Percentiles rank a stretch among this genome's conserved stretches.
Evolutionary conservation across 2,113 vertebrate species (phyloP).

Genomic region (Probosciger aterrimus): DNA sequence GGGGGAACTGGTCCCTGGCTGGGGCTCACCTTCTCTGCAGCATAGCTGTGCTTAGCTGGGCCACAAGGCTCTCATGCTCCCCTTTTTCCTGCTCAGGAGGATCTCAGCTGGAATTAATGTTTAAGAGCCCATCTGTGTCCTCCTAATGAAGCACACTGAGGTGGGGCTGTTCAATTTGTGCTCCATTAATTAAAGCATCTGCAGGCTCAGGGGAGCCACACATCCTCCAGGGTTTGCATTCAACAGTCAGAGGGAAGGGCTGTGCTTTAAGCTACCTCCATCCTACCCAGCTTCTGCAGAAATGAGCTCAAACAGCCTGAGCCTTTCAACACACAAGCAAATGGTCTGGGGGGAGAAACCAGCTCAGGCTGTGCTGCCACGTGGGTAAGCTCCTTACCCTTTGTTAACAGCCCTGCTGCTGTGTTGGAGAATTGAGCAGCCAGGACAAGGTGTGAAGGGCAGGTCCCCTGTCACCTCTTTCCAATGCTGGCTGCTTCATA

Average conservation of each 20-base stretch:
- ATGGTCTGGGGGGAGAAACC: not conserved
- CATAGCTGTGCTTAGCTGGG: not conserved
- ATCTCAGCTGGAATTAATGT: slow-evolving; percentile 10
- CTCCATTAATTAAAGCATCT: slow-evolving; percentile 60
- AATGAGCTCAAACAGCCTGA: not conserved
- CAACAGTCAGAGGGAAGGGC: slow-evolving; percentile 27
- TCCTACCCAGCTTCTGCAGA: not conserved
- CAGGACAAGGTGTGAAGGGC: not conserved
- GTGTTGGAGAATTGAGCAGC: not conserved
- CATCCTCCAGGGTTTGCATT: slow-evolving; percentile 29
- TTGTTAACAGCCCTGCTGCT: not conserved
- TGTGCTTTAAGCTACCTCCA: slow-evolving; percentile 17
- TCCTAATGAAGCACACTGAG: slow-evolving; percentile 41
- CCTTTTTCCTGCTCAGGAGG: not conserved
- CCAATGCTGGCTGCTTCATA: not conserved
- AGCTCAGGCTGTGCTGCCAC: not conserved
- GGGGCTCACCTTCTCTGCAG: not conserved
- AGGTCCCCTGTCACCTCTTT: not conserved
- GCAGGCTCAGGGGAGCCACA: slow-evolving; percentile 14
- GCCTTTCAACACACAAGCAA: not conserved
- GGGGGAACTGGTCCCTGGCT: not conserved
- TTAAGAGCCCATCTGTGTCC: slow-evolving; percentile 53
- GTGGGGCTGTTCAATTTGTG: slow-evolving; percentile 45
- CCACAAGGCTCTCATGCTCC: not conserved
- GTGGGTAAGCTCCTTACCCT: not conserved